Base-by-base conservation (phyloP, 1,140 invertebrate species). In the Agraylea sexmaculata region DNA sequence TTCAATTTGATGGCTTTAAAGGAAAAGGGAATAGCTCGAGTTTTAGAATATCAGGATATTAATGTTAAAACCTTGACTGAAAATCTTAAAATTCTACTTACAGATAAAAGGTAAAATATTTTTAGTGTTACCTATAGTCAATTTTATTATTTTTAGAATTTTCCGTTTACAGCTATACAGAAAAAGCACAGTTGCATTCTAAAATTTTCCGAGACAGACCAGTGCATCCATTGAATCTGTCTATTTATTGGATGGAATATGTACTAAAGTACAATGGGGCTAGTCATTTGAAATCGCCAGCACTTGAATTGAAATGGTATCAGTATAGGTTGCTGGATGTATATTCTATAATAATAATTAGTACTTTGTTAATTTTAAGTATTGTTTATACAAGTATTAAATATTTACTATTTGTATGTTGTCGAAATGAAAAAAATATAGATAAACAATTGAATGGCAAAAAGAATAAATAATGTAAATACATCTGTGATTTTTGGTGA, bases 221-320 rank as follows among this genome's bases (percentile, higher is more conserved):
- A 2, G 48, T 62, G 16, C 59, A 58, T 29, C 58, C 75, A 0
- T 33, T 72, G 19, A 61, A 77, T 8, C 66, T 59, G 2, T 73
- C 74, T 2, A 51, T 63, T 31, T 75, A 58, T 45, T 78, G 74
- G 73, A 59, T 70, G 4, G 74, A 77, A 48, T 75, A 74, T 43
- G 56, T 75, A 1, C 54, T 70, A 3, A 57, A 66, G 31, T 63
- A 77, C 49, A 63, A 68, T 0, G 67, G 62, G 1, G 62, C 64
- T 0, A 34, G 17, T 5, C 57, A 66, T 50, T 46, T 74, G 17
- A 60, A 62, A 29, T 62, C 66, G 0, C 43, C 57, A 15, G 66
- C 59, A 1, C 43, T 56, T 11, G 55, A 62, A 20, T 43, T 72
- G 20, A 51, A 56, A 5, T 62, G 64, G 43, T 62, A 65, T 46